Base-by-base conservation (phyloP, 2,888 invertebrate genomes). In the Amphipyra tragopoginis region DNA sequence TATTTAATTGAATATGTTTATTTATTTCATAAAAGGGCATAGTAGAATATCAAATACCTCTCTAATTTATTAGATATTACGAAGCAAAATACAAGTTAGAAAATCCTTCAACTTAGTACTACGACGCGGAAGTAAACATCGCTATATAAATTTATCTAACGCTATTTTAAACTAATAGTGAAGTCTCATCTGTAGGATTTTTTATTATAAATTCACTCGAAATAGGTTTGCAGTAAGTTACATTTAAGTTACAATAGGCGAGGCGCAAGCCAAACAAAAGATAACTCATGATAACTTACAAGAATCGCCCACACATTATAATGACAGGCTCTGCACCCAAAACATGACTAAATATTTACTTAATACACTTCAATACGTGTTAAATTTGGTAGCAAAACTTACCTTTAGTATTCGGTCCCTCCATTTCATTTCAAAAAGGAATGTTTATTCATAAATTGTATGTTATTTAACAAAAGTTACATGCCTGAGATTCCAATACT, bases 231-330 rank as follows among this genome's bases (percentile, higher is more conserved):
- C 11, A 49, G 11, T 48, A 70, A 55, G 56, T 77, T 67, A 39
- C 6, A 53, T n/a, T 45, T 60, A 64, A 69, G 56, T 67, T 58
- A 65, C 51, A 68, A 65, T 59, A 74, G 57, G 56, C 60, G 68
- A 85, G 76, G 78, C 77, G 75, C 65, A 72, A 74, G 69, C 55
- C 85, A 90, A 91, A 93, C 92, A 93, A 93, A 92, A 93, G 90
- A 88, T 90, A 87, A 86, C 87, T 82, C 77, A 79, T 71, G 58
- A 45, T 75, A 74, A 77, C 75, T 87, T 89, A 88, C 84, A 88
- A 86, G 85, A 82, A 86, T 92, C 93, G 92, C 93, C 93, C 93
- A 94, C 93, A 88, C 93, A 90, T 79, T 80, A 79, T 82, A 77
- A 72, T 87, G 87, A 86, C 85, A 90, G 86, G 79, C 80, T 86